phyloP scores from a whole-genome alignment of 2,797 vertebrate species.

The Ibycter americanus region DNA sequence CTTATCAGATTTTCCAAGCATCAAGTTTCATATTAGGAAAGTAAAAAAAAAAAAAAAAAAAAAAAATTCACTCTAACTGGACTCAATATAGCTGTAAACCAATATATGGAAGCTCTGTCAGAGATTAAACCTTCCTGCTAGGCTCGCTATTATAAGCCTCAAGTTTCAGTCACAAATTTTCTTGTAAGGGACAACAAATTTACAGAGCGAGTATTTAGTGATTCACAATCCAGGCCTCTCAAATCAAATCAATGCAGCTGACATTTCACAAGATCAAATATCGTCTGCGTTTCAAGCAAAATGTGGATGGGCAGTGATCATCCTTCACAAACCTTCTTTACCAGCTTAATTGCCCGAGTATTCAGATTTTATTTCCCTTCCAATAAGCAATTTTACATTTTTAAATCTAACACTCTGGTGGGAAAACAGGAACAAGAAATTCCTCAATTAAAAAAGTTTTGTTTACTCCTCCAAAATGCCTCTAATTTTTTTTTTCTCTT shows the following conservation, averaged over 20 bases:
- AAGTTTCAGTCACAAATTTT: slow-evolving; percentile 35
- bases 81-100: slow-evolving; percentile 72
- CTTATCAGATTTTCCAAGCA: slow-evolving; percentile 82
- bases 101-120: slow-evolving; percentile 68
- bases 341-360: not conserved
- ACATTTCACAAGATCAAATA: slow-evolving; percentile 47
- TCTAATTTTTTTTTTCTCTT: rapidly evolving
- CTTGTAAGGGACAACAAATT: slow-evolving; percentile 53
- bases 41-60: not conserved
- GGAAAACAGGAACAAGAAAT: not conserved
- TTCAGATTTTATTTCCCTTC: not conserved
- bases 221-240: slow-evolving; percentile 24
- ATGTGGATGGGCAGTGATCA: not conserved
- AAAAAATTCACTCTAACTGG: slow-evolving; percentile 65
- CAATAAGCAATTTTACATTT: not conserved
- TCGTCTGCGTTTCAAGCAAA: not conserved
- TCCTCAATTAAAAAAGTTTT: not conserved
- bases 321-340: not conserved
- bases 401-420: not conserved
- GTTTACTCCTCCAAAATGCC: not conserved
- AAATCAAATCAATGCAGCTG: slow-evolving; percentile 35
- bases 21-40: slow-evolving; percentile 80
- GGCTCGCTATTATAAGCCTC: slow-evolving; percentile 10
- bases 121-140: slow-evolving; percentile 61
- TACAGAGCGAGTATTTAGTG: slow-evolving; percentile 53